Percentiles rank a stretch among this genome's conserved stretches.
Evolutionary conservation across 2,113 vertebrate species (phyloP).

Genomic region (Redunca redunca): DNA sequence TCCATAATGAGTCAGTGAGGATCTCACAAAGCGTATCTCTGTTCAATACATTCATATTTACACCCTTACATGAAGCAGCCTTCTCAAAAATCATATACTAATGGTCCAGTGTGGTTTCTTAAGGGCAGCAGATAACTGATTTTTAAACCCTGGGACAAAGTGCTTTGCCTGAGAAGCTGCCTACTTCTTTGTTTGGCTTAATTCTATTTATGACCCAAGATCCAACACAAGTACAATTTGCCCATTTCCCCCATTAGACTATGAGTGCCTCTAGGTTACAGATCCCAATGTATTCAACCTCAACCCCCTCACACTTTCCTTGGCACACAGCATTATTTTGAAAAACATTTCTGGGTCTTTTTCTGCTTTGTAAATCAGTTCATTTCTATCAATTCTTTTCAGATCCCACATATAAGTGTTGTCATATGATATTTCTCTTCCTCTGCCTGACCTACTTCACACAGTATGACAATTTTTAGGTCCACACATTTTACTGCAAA

Average conservation of each 20-base stretch:
- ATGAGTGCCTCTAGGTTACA: neutral
- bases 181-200: neutral
- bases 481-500: neutral
- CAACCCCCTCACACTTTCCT: neutral
- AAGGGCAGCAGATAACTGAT: neutral
- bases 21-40: neutral
- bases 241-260: neutral
- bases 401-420: neutral
- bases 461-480: neutral
- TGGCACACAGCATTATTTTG: neutral
- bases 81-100: neutral
- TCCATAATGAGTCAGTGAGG: neutral
- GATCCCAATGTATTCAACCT: neutral
- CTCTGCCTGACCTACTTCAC: neutral
- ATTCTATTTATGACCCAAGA: neutral
- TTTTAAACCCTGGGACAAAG: neutral
- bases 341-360: neutral
- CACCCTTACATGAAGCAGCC: neutral
- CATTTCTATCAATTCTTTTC: neutral
- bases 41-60: neutral
- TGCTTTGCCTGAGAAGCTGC: neutral
- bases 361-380: neutral
- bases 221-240: neutral
- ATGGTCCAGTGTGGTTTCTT: neutral
- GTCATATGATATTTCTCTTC: neutral